Conservation (phyloP, 1,140 invertebrate genomes). For the Magallana angulata region DNA sequence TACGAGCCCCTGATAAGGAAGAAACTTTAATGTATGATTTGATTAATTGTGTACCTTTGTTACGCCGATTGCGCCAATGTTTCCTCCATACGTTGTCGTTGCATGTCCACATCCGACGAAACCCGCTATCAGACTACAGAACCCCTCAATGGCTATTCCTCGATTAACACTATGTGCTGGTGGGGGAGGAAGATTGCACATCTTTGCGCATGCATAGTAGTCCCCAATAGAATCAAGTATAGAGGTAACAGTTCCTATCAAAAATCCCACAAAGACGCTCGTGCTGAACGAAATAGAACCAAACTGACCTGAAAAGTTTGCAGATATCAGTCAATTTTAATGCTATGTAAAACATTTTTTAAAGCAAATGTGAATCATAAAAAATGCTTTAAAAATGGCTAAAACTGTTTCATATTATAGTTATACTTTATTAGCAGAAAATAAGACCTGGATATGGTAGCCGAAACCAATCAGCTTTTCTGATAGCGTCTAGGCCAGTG, state of each 20-base stretch:
- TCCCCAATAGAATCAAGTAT: constrained; percentile 73
- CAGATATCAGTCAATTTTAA: too few relatives aligned
- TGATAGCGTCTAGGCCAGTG: constrained; percentile 50
- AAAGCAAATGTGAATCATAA: constrained; percentile 43
- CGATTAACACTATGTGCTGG: constrained; percentile 63
- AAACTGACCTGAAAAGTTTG: constrained; percentile 59
- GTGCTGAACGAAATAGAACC: constrained; percentile 58
- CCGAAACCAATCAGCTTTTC: constrained; percentile 59
- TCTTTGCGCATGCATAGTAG: constrained; percentile 64
- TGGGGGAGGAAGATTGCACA: constrained; percentile 58
- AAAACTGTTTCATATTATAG: too few relatives aligned
- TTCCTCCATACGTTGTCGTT: constrained; percentile 90
- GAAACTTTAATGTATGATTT: too few relatives aligned
- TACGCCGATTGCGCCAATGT: constrained; percentile 90
- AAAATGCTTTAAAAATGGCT: too few relatives aligned
- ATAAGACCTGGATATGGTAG: constrained; percentile 64
- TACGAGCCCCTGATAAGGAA: neutral
- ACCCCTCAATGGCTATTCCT: constrained; percentile 87
- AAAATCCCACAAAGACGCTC: constrained; percentile 57
- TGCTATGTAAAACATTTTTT: constrained; percentile 44
- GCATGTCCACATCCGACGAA: constrained; percentile 90
- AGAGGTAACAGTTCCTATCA: constrained; percentile 63
- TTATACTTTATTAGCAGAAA: too few relatives aligned
- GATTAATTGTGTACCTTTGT: constrained; percentile 77
- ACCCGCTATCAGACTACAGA: constrained; percentile 89